Evolutionary conservation across 2,888 invertebrate genomes (phyloP), one percentile per base, ranked within the genome.

Genomic region (Callyntrura guangdongensis): DNA sequence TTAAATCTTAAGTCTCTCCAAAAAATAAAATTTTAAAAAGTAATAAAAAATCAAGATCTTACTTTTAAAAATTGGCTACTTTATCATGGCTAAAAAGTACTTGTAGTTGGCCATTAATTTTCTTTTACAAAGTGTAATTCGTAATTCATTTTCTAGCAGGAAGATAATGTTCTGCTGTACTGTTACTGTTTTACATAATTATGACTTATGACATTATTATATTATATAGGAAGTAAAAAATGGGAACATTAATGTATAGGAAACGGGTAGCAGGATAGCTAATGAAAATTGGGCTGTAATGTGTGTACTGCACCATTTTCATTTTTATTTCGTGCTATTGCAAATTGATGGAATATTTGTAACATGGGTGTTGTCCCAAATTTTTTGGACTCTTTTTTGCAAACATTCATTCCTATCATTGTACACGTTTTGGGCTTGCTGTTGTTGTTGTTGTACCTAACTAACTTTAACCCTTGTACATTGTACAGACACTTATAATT

Each of bases 21-120:
- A 81, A 81, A 81, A 81, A 81, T 59, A 81, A 81, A 81, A 81
- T 81, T 81, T 81, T n/a, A 56, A 81, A 56, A 59, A 45, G n/a
- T 22, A 81, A 3, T 56, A 20, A 81, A 81, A 56, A 81, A 81
- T 81, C 17, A 25, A 9, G 27, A 22, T 22, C 22, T 20, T 74
- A 74, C 53, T 59, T 59, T 81, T 25, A 27, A 59, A 45, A 72
- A 36, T 53, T 59, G 79, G 59, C 56, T 81, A 36, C 22, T 6
- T 4, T 49, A 49, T 22, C 22, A 74, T 74, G 74, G 74, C 74
- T 20, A 14, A 59, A 17, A 72, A 72, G 72, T 45, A 74, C 49
- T 74, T 53, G 47, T 36, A n/a, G 14, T 49, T 53, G 74, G 72
- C 72, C n/a, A 1, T 72, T 27, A 27, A 14, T 17, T 36, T 36